phyloP scores from a whole-genome alignment of 2,113 vertebrate species.

The Panthera leo region DNA sequence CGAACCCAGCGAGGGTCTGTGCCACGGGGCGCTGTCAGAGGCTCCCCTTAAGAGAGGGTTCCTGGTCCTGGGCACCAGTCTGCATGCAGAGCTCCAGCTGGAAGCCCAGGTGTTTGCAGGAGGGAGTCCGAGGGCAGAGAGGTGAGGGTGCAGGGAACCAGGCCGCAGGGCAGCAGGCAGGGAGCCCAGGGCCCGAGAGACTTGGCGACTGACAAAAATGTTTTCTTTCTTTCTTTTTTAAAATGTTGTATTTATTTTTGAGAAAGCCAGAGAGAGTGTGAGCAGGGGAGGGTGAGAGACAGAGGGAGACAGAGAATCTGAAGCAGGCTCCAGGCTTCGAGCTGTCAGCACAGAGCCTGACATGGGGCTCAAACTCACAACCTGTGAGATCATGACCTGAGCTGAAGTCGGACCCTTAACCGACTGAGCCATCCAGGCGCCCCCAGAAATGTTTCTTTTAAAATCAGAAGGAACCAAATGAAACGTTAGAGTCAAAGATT shows the following conservation, averaged over 20 bases:
- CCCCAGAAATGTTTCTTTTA: too few relatives aligned
- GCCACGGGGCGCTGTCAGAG: background rate
- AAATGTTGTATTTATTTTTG: background rate
- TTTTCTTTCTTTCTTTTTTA: background rate
- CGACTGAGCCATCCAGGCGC: too few relatives aligned
- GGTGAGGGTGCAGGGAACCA: background rate
- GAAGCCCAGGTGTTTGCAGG: background rate
- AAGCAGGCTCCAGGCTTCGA: too few relatives aligned
- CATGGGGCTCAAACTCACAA: too few relatives aligned
- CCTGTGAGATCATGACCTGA: too few relatives aligned
- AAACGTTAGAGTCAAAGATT: background rate
- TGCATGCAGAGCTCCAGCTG: background rate
- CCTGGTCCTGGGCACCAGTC: background rate
- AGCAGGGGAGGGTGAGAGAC: too few relatives aligned
- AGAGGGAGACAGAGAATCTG: too few relatives aligned
- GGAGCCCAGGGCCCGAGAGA: background rate
- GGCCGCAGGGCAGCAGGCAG: background rate
- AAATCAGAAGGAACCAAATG: background rate
- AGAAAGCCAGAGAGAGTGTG: too few relatives aligned
- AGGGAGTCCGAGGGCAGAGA: background rate
- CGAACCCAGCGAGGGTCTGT: background rate
- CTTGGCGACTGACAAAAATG: background rate
- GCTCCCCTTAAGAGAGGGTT: background rate
- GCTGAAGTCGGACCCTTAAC: too few relatives aligned
- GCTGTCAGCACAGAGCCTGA: too few relatives aligned